Base-by-base conservation (phyloP, 2,888 invertebrate genomes). In the Colletes collaris region DNA sequence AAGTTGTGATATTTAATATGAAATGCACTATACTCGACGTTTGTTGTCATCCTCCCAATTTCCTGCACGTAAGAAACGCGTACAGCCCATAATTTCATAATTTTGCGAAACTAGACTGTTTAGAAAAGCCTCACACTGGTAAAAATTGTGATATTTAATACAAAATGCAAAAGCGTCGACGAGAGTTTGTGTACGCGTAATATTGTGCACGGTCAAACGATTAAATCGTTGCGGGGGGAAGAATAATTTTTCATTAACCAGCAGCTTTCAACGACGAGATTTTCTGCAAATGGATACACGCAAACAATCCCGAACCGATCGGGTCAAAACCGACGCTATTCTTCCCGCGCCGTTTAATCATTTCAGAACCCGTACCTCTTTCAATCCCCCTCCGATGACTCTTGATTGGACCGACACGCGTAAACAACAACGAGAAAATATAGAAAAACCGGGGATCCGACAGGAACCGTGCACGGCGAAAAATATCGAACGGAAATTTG, bases 361-460 rank as follows among this genome's bases (percentile, higher is more conserved):
- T 75, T 19, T 56, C 11, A 13, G 19, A 5, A 2, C 10, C 52
- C 6, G n/a, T 60, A 67, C 16, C 46, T 50, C 60, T 62, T 65
- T 50, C 60, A 40, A 50, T 55, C 37, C 10, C 35, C 0, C 10
- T 27, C 56, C 8, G 40, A 40, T 58, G 58, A 52, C 62, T 16
- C 62, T 52, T 79, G 76, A 79, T 71, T 79, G 59, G 56, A 27
- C 62, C 56, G 53, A 52, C 60, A 69, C 8, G 46, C 13, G 59
- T 70, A 70, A 79, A 70, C 53, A 63, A 59, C 40, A n/a, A n/a
- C 16, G 56, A 37, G 64, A n/a, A 35, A 37, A 53, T 19, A 56
- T 13, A 27, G 8, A 62, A 19, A 74, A 44, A n/a, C 16, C n/a
- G 6, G 16, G 10, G 11, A 63, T 44, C 13, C 52, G 16, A 10